A percentile compares a stretch with the other conserved stretches of the same genome.
Conservation (phyloP, 2,888 invertebrate genomes). For the Parnassius mnemosyne region DNA sequence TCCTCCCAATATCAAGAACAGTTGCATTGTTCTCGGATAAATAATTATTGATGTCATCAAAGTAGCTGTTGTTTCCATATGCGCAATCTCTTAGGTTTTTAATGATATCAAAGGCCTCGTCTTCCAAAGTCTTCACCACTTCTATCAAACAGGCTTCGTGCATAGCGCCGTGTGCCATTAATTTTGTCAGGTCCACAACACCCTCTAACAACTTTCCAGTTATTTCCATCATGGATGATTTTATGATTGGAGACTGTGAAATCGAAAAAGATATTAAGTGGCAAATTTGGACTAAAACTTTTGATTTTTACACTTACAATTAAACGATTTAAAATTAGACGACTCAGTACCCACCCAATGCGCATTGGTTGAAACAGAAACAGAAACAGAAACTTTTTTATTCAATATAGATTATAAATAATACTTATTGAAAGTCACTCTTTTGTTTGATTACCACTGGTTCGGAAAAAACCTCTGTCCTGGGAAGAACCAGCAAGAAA, state of each 20-base stretch:
- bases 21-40: constrained; percentile 61
- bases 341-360: no score
- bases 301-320: no score
- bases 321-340: no score
- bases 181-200: constrained; percentile 61
- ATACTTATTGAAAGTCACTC: no score
- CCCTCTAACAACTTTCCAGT: constrained; percentile 63
- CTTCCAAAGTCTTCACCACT: constrained; percentile 64
- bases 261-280: neutral
- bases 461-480: no score
- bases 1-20: constrained; percentile 45
- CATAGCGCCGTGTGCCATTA: constrained; percentile 74
- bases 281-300: neutral
- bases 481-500: no score
- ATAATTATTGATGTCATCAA: constrained; percentile 41
- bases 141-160: constrained; percentile 76
- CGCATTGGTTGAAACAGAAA: no score
- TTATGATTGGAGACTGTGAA: constrained; percentile 67
- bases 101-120: constrained; percentile 56
- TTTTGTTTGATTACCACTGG: no score
- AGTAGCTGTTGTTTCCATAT: constrained; percentile 41
- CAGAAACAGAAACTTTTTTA: no score
- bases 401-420: no score
- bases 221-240: constrained; percentile 69
- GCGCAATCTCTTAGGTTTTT: constrained; percentile 50